Evolutionary conservation across 92 coral and sea anemone species (phyloP).

Genomic region (Metridium senile): DNA sequence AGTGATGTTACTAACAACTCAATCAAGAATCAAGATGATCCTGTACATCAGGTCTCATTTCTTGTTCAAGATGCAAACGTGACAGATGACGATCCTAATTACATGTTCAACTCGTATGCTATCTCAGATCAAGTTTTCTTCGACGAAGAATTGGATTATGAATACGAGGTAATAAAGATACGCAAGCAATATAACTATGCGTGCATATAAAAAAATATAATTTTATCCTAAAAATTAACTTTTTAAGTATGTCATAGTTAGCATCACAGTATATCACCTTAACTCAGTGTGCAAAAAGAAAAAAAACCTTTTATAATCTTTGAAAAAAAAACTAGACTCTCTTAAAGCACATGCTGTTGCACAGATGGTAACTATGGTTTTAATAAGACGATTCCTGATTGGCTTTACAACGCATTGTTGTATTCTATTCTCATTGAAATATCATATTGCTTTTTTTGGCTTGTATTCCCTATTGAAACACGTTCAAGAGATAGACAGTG

Average conservation of each 20-base stretch:
- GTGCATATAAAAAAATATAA: too few relatives aligned
- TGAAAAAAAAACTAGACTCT: too few relatives aligned
- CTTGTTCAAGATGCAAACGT: slow-evolving; percentile 70
- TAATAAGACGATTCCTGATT: neutral
- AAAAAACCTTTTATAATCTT: too few relatives aligned
- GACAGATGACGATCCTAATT: slow-evolving; percentile 60
- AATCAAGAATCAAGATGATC: slow-evolving; percentile 45
- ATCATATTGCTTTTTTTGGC: too few relatives aligned
- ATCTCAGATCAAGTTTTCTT: slow-evolving; percentile 93
- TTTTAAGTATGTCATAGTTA: too few relatives aligned
- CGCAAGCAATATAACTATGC: neutral
- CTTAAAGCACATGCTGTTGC: neutral
- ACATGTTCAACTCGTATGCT: slow-evolving; percentile 45
- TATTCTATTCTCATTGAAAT: neutral
- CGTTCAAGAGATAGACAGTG: too few relatives aligned
- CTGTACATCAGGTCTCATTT: slow-evolving; percentile 63
- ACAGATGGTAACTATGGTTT: neutral
- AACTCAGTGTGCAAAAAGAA: too few relatives aligned
- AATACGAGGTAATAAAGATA: slow-evolving; percentile 80
- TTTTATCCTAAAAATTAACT: too few relatives aligned
- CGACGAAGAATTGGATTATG: slow-evolving; percentile 96
- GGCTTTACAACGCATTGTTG: neutral
- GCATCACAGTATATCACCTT: too few relatives aligned
- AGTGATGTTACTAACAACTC: slow-evolving; percentile 41
- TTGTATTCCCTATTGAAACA: too few relatives aligned